Evolutionary conservation across 2,797 vertebrate genomes (phyloP), one percentile per base, ranked within the genome.

Genomic region (Rhinella marina): DNA sequence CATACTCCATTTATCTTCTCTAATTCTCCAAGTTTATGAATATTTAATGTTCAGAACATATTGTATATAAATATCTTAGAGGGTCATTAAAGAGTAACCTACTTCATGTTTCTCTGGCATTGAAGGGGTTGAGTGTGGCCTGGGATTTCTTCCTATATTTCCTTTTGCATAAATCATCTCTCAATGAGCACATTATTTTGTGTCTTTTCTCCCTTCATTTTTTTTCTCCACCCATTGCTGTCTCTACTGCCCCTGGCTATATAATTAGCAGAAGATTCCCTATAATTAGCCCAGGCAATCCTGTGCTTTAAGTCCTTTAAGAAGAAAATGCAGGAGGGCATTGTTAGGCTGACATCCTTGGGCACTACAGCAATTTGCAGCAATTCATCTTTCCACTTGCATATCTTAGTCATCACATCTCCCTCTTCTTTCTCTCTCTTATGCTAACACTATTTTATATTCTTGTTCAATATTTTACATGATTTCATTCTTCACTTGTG

Each of bases 21-120:
- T 76, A 70, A 27, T 29, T 78, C 52, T 66, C 56, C 48, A 56
- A 81, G 29, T 72, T 66, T 50, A 79, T 85, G 16, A 80, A 84
- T 87, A 82, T 87, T 87, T 87, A 66, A 87, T 87, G 59, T 29
- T 64, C 11, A 64, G 70, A 62, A 62, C n/a, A 75, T 73, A 82
- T 76, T 87, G 57, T 75, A 70, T 82, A 87, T 62, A 76, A 73
- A 82, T 87, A 64, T 76, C 66, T 66, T 19, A 79, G 10, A 82
- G 48, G 59, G 70, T 87, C 86, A 82, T 54, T 77, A 66, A 41
- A 80, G 59, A 10, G n/a, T 57, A 81, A 75, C 32, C 32, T 57
- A 21, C 23, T 79, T 14, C 17, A 19, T 78, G 27, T n/a, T 54
- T 12, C 59, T 54, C 21, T 82, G 81, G 81, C 41, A 77, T 2